Conservation (phyloP, 2,113 vertebrate genomes). For the Dipodomys spectabilis region DNA sequence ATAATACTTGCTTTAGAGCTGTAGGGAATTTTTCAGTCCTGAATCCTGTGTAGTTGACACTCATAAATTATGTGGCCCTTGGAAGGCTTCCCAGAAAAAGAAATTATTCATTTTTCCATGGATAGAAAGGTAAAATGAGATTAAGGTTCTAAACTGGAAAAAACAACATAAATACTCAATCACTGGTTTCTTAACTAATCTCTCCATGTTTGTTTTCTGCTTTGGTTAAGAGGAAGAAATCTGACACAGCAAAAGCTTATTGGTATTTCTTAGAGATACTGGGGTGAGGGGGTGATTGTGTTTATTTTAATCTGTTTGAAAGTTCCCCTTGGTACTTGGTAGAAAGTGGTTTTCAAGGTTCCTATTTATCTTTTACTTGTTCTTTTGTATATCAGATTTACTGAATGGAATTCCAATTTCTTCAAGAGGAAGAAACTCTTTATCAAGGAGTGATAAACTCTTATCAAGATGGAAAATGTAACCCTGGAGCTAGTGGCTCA, state of each 20-base stretch:
- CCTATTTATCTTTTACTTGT: background rate
- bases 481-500: too few species aligned
- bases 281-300: background rate
- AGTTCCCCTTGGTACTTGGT: background rate
- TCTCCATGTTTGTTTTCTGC: background rate
- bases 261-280: constrained; percentile 39
- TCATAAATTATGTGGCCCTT: constrained; percentile 30
- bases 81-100: constrained; percentile 53
- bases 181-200: background rate
- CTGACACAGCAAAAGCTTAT: background rate
- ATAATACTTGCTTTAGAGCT: constrained; percentile 38
- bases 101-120: constrained; percentile 38
- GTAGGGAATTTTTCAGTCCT: constrained; percentile 47
- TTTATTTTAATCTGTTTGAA: constrained; percentile 21
- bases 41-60: background rate
- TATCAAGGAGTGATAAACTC: background rate
- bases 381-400: background rate
- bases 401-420: background rate
- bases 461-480: background rate
- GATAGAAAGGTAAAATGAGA: constrained; percentile 3
- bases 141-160: constrained; percentile 21
- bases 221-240: constrained; percentile 25
- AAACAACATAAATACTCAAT: background rate
- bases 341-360: background rate
- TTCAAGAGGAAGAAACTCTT: background rate